Percentiles rank a stretch among this genome's conserved stretches.
phyloP scores from a whole-genome alignment of 2,113 vertebrate species.

The Anhinga rufa region DNA sequence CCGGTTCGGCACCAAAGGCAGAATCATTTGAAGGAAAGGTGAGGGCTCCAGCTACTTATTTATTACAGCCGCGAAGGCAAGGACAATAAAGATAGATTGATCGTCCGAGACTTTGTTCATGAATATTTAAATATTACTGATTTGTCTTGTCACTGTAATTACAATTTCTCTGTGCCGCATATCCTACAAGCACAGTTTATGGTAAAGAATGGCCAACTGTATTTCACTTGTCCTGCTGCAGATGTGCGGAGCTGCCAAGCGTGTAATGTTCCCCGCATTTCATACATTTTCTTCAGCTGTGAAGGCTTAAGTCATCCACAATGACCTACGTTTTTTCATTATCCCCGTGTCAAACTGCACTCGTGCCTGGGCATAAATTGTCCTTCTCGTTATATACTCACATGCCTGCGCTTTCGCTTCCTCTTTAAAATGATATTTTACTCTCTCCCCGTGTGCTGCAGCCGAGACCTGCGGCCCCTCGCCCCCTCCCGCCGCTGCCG shows the following conservation, averaged over 20 bases:
- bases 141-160: constrained; percentile 88
- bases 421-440: constrained; percentile 77
- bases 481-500: not conserved
- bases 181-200: constrained; percentile 79
- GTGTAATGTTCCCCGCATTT: constrained; percentile 93
- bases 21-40: constrained; percentile 67
- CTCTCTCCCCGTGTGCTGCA: constrained; percentile 18
- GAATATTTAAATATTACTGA: constrained; percentile 89
- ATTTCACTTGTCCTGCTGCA: constrained; percentile 81
- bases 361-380: constrained; percentile 99
- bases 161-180: constrained; percentile 82
- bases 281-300: constrained; percentile 92
- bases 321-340: constrained; percentile 99
- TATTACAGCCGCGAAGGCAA: constrained; percentile 77
- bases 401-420: constrained; percentile 69
- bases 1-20: not conserved
- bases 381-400: constrained; percentile 92
- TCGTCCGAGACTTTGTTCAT: constrained; percentile 82
- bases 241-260: constrained; percentile 83
- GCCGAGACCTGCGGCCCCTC: not conserved
- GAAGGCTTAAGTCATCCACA: constrained; percentile 97
- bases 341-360: constrained; percentile 92
- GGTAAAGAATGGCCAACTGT: constrained; percentile 84
- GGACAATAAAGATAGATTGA: constrained; percentile 88
- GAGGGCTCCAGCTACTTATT: constrained; percentile 75